Evolutionary conservation across 2,113 vertebrate genomes (phyloP).

Genomic region (Notarius lentiginosus): DNA sequence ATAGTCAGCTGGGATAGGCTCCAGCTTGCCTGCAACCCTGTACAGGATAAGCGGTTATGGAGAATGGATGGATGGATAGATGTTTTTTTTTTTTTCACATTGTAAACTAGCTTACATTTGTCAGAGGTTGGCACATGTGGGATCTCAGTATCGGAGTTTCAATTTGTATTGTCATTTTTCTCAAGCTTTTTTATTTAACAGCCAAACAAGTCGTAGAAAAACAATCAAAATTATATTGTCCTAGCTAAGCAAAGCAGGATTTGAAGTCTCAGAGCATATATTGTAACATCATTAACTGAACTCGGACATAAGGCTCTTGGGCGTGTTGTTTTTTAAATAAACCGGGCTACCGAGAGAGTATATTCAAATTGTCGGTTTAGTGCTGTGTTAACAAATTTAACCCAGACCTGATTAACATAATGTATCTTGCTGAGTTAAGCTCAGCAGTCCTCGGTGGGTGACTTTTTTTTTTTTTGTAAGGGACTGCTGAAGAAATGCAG

Average conservation of each 20-base stretch:
- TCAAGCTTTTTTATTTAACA: neutral
- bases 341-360: neutral
- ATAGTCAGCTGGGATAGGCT: too few relatives aligned
- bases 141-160: neutral
- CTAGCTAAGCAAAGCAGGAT: neutral
- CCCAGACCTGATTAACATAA: neutral
- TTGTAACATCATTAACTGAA: neutral
- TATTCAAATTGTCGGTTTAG: neutral
- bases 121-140: neutral
- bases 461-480: neutral
- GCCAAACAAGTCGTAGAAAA: too few relatives aligned
- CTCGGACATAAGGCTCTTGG: neutral
- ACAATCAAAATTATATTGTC: neutral
- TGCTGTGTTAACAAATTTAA: neutral
- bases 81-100: neutral
- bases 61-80: too few relatives aligned
- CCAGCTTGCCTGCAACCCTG: too few relatives aligned
- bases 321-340: too few relatives aligned
- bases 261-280: neutral
- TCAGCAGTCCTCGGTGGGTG: neutral
- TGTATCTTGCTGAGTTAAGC: neutral
- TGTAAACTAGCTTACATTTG: neutral
- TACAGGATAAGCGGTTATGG: too few relatives aligned
- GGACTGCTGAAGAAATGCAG: conserved; percentile 5
- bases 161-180: neutral